phyloP scores from a whole-genome alignment of 2,113 vertebrate genomes.

The Cyanistes caeruleus region DNA sequence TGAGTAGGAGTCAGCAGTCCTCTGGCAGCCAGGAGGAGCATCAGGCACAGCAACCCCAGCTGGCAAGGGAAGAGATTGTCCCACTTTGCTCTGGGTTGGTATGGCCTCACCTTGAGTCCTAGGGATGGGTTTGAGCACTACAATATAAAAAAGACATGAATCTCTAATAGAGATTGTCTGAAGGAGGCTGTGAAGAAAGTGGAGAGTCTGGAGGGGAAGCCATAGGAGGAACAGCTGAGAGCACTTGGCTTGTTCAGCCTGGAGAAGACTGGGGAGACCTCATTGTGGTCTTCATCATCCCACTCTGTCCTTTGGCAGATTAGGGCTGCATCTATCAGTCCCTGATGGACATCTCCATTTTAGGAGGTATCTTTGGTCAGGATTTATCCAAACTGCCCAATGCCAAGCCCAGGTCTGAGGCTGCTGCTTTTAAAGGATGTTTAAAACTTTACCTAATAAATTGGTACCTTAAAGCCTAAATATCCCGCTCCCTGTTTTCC shows the following conservation, averaged over 20 bases:
- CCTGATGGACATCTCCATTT: neutral
- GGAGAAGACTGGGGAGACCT: neutral
- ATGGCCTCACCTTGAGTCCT: neutral
- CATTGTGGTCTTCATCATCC: neutral
- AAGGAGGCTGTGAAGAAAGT: neutral
- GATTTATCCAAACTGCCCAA: neutral
- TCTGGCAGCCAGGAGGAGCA: neutral
- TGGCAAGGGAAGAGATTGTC: neutral
- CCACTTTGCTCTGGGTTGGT: fast-evolving
- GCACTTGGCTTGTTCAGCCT: neutral
- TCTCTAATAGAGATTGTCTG: neutral
- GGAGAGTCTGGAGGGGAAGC: neutral
- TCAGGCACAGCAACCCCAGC: neutral
- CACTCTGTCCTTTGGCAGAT: neutral
- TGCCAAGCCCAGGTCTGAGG: neutral
- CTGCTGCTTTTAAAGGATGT: neutral
- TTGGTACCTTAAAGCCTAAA: neutral
- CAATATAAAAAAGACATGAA: neutral
- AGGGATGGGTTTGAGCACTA: neutral
- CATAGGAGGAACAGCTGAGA: neutral
- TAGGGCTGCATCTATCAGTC: neutral
- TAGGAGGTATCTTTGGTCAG: neutral
- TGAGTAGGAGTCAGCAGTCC: neutral
- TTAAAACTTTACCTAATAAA: neutral
- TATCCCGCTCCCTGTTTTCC: conserved; percentile 60